phyloP scores from a whole-genome alignment of 2,888 invertebrate genomes.

The Campoletis raptor region DNA sequence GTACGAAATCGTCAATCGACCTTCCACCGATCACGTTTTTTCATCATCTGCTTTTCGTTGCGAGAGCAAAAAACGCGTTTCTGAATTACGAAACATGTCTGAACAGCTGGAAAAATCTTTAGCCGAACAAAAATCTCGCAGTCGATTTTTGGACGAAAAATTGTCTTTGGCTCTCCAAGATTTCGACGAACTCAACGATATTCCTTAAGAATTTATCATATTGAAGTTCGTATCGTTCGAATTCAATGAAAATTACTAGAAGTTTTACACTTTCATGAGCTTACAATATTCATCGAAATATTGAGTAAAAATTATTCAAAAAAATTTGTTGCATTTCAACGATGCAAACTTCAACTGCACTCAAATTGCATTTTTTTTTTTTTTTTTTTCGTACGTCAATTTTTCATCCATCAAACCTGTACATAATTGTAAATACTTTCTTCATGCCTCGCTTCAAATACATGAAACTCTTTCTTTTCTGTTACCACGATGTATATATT shows the following conservation, averaged over 20 bases:
- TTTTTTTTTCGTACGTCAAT: neutral
- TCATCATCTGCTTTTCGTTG: neutral
- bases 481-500: neutral
- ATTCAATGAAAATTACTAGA: neutral
- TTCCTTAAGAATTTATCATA: neutral
- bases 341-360: neutral
- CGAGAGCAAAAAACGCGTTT: slow-evolving; percentile 42
- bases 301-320: neutral
- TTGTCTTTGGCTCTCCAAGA: slow-evolving; percentile 85
- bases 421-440: neutral
- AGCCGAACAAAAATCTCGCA: slow-evolving; percentile 85
- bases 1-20: neutral
- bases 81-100: slow-evolving; percentile 72
- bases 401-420: neutral
- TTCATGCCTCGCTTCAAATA: neutral
- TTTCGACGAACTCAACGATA: neutral
- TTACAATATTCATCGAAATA: neutral
- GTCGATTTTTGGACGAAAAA: slow-evolving; percentile 85
- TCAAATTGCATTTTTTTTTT: neutral
- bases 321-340: neutral
- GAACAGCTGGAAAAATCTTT: slow-evolving; percentile 86
- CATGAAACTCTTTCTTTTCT: neutral
- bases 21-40: slow-evolving; percentile 25
- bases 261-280: neutral
- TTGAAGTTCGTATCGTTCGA: neutral